Conservation (phyloP, 2,797 vertebrate species). For the Atherinosoma microstoma region DNA sequence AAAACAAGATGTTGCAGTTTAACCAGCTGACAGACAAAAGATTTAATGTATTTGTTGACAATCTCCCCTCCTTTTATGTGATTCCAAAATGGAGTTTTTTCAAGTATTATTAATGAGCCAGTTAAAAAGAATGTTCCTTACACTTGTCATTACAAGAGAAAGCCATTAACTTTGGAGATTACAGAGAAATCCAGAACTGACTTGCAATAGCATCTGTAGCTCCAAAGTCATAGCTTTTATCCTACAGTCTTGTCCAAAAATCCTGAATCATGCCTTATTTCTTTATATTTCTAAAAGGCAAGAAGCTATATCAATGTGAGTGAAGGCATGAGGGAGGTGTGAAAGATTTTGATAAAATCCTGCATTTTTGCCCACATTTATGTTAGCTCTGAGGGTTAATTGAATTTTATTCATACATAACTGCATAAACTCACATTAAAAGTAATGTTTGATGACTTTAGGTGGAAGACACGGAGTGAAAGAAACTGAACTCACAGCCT, state of each 20-base stretch:
- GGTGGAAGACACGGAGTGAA: not conserved
- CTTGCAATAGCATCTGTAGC: too few relatives aligned
- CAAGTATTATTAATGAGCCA: not conserved
- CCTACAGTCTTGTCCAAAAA: too few relatives aligned
- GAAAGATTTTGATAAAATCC: too few relatives aligned
- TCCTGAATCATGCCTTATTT: not conserved
- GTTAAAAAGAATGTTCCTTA: not conserved
- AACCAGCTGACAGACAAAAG: not conserved
- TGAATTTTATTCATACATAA: not conserved
- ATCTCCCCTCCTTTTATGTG: too few relatives aligned
- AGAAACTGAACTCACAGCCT: not conserved
- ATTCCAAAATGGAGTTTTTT: too few relatives aligned
- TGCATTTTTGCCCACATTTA: not conserved
- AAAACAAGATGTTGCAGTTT: not conserved
- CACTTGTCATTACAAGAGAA: not conserved
- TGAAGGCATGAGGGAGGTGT: not conserved
- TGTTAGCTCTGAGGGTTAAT: not conserved
- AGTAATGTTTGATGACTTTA: not conserved
- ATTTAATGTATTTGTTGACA: not conserved
- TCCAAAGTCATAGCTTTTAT: too few relatives aligned
- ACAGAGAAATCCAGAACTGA: not conserved
- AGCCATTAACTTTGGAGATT: not conserved
- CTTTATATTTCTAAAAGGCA: not conserved
- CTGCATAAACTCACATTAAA: not conserved
- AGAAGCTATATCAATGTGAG: too few relatives aligned